A percentile compares a stretch with the other conserved stretches of the same genome.
Evolutionary conservation across 1,140 invertebrate species (phyloP).

Genomic region (Cyclina sinensis): DNA sequence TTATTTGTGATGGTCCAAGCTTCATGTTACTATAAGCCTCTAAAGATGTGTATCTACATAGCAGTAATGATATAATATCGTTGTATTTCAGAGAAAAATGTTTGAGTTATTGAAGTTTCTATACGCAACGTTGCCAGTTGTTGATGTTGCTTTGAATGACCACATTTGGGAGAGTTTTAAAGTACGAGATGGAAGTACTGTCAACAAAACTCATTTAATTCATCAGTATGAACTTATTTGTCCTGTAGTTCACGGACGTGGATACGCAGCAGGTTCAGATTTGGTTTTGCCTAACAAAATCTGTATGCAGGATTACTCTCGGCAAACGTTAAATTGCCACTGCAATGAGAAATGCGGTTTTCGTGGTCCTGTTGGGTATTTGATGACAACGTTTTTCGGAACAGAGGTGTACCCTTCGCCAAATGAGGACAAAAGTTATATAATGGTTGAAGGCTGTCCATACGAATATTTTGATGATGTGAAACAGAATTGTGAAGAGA

Average conservation of each 20-base stretch:
- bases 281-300: not conserved
- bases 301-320: not conserved
- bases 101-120: not conserved
- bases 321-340: not conserved
- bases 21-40: no score
- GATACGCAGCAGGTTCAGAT: not conserved
- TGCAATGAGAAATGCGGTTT: not conserved
- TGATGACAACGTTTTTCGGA: not conserved
- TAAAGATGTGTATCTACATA: no score
- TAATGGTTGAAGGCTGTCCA: not conserved
- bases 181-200: not conserved
- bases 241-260: not conserved
- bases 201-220: not conserved
- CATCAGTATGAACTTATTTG: not conserved
- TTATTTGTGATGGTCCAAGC: no score
- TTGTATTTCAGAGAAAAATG: not conserved
- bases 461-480: not conserved
- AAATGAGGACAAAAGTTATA: not conserved
- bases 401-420: not conserved
- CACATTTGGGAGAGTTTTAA: not conserved
- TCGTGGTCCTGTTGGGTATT: not conserved
- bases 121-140: no score
- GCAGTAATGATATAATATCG: no score
- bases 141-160: not conserved
- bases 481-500: not conserved